Percentiles rank a stretch among this genome's conserved stretches.
Conservation (phyloP, 92 coral and sea anemone species). For the Phenganax marumi region DNA sequence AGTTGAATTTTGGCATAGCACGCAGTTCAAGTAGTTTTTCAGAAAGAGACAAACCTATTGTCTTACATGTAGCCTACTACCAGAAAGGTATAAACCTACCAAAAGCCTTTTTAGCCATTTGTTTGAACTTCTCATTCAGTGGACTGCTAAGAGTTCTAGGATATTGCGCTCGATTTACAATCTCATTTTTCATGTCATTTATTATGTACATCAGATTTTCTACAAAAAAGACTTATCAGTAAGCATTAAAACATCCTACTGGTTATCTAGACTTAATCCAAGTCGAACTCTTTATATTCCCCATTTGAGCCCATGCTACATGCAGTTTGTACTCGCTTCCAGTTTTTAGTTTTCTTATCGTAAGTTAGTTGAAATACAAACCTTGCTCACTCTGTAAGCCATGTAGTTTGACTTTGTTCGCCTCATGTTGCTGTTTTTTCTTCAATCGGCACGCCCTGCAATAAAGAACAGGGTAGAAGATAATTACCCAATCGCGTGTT, state of each 20-base stretch:
- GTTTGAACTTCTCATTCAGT: conserved; percentile 32
- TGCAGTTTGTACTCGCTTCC: no score
- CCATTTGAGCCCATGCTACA: no score
- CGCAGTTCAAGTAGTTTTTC: no score
- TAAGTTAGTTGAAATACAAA: conserved; percentile 39
- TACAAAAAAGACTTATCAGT: conserved; percentile 5
- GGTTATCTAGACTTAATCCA: background rate
- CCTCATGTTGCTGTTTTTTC: conserved; percentile 98
- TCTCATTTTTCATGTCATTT: conserved; percentile 67
- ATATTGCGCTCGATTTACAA: conserved; percentile 34
- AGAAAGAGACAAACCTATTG: background rate
- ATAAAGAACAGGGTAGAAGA: background rate
- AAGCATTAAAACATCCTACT: background rate
- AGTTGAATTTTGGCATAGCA: no score
- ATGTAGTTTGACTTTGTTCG: conserved; percentile 89
- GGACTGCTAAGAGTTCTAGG: conserved; percentile 11
- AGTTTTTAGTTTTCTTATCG: no score
- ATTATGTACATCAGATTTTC: conserved; percentile 70
- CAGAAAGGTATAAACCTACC: background rate
- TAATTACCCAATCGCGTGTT: no score
- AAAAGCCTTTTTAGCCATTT: conserved; percentile 40
- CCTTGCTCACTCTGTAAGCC: conserved; percentile 95
- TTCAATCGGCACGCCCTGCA: conserved; percentile 90
- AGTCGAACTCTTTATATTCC: background rate
- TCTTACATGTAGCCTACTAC: background rate